phyloP scores from a whole-genome alignment of 2,113 vertebrate species.

The Campylorhamphus procurvoides region DNA sequence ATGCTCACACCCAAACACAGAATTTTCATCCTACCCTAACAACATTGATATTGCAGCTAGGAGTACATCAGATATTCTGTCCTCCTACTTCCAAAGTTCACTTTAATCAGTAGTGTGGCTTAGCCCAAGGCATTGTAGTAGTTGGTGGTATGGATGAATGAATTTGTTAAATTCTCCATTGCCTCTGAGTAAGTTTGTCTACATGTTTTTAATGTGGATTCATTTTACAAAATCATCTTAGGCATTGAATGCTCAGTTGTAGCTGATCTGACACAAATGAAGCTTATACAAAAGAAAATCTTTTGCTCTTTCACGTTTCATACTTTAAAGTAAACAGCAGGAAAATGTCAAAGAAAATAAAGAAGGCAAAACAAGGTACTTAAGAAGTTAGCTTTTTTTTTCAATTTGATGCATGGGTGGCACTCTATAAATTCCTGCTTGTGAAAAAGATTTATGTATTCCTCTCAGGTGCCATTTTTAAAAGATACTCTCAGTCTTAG shows the following conservation, averaged over 20 bases:
- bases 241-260: slow-evolving; percentile 10
- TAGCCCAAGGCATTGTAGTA: background rate
- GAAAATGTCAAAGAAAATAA: slow-evolving; percentile 50
- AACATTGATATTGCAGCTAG: background rate
- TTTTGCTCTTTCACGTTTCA: slow-evolving; percentile 12
- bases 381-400: slow-evolving; percentile 3
- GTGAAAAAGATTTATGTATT: slow-evolving; percentile 9
- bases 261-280: background rate
- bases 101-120: background rate
- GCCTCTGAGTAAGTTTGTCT: background rate
- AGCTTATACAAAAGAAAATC: background rate
- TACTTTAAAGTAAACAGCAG: slow-evolving; percentile 20
- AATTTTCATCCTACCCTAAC: background rate
- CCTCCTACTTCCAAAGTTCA: background rate
- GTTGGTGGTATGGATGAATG: background rate
- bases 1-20: background rate
- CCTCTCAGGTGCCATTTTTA: background rate
- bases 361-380: background rate
- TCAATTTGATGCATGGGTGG: background rate
- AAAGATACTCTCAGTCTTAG: background rate
- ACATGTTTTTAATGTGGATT: background rate
- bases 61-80: background rate
- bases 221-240: slow-evolving; percentile 43
- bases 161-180: slow-evolving; percentile 24
- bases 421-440: background rate